phyloP scores from a whole-genome alignment of 2,113 vertebrate species.

The Candoia aspera region DNA sequence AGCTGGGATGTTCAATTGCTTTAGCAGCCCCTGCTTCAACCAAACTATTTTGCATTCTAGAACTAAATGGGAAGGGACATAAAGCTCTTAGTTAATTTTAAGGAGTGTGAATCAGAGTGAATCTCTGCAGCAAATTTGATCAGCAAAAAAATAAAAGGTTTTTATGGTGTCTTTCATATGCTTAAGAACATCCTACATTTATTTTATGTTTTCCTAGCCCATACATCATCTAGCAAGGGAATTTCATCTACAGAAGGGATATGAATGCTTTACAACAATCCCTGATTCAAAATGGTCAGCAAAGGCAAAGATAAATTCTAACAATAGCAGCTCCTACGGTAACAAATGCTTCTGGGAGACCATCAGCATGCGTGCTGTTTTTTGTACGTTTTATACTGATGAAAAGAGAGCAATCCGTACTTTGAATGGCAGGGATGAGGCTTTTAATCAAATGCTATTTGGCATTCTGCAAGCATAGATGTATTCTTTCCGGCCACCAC shows the following conservation, averaged over 20 bases:
- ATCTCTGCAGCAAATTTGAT: conserved; percentile 46
- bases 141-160: conserved; percentile 51
- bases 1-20: conserved; percentile 45
- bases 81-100: conserved; percentile 59
- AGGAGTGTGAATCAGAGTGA: conserved; percentile 40
- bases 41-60: conserved; percentile 54
- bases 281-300: neutral
- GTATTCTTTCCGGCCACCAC: neutral
- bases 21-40: conserved; percentile 31
- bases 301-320: neutral
- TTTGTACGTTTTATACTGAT: neutral
- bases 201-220: conserved; percentile 17
- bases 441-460: neutral
- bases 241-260: neutral
- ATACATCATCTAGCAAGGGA: neutral
- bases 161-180: conserved; percentile 45
- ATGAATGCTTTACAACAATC: conserved; percentile 18
- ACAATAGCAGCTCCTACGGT: neutral
- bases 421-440: neutral
- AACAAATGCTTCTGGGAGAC: neutral
- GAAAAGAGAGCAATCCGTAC: neutral
- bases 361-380: neutral
- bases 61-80: conserved; percentile 31
- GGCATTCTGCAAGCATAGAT: neutral
- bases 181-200: conserved; percentile 10